phyloP scores from a whole-genome alignment of 2,888 invertebrate species.

The Chrysina gloriosa region DNA sequence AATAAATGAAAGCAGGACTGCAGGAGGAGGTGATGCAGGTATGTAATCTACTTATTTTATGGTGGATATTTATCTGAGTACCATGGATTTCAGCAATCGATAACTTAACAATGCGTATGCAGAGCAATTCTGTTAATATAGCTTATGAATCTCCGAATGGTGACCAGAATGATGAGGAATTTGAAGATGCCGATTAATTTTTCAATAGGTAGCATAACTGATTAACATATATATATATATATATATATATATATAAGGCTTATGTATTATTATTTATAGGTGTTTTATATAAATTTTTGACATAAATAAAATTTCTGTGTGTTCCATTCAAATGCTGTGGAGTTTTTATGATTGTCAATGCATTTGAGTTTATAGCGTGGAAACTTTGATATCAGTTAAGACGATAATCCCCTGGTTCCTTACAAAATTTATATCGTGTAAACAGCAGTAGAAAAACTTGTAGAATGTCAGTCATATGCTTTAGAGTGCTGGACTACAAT shows the following conservation, averaged over 20 bases:
- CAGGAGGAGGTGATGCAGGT: conserved; percentile 48
- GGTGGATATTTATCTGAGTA: conserved; percentile 14
- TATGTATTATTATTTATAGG: conserved; percentile 36
- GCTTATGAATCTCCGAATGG: conserved; percentile 57
- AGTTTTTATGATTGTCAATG: too few species aligned
- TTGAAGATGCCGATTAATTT: conserved; percentile 70
- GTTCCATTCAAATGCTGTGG: background rate
- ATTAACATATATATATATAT: too few species aligned
- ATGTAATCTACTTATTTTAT: background rate
- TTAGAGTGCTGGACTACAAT: too few species aligned
- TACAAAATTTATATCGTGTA: too few species aligned
- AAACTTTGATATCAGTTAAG: too few species aligned
- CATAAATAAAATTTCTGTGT: background rate
- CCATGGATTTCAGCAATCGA: conserved; percentile 53
- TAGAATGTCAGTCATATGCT: too few species aligned
- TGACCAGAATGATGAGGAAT: conserved; percentile 67
- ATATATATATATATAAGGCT: conserved; percentile 22
- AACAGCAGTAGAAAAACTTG: too few species aligned
- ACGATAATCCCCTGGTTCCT: too few species aligned
- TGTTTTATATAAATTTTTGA: conserved; percentile 16
- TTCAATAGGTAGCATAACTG: conserved; percentile 13
- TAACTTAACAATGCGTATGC: conserved; percentile 61
- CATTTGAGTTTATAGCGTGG: too few species aligned
- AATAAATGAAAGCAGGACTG: conserved; percentile 44
- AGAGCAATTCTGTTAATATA: conserved; percentile 61